Evolutionary conservation across 1,140 invertebrate species (phyloP), one percentile per base, ranked within the genome.

Genomic region (Telenomus remus): DNA sequence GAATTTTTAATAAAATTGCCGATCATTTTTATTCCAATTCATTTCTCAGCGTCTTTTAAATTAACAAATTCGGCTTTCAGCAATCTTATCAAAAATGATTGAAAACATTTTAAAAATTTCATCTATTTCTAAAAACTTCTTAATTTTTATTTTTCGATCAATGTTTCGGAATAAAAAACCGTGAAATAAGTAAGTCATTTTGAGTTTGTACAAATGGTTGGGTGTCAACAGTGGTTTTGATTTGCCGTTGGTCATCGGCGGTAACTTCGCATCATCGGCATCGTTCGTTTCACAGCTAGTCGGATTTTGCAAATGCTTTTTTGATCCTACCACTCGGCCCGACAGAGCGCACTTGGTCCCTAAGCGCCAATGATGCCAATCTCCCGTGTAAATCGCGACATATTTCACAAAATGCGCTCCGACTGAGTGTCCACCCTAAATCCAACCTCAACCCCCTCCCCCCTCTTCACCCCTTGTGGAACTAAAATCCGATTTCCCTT

Each of bases 321-420:
- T 87, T 87, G 84, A 86, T 87, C 85, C 84, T 70, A 72, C 76
- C 71, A 77, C 74, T 80, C 50, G 39, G 66, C 51, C 69, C 68
- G 48, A 53, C 56, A 43, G 57, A 49, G 65, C 54, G 44, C 61
- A 74, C 74, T 84, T 68, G 78, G 79, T 86, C 85, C 84, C 83
- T 66, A 82, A 83, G 73, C 85, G 81, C 82, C 86, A 85, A 87
- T 87, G 84, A 86, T 79, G 83, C 85, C 85, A 87, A 87, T 87
- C 84, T 86, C 81, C 83, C 82, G 84, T 87, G 81, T 87, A 87
- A 87, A 87, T 87, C 85, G 85, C 85, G 85, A 87, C 85, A 87
- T 87, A 87, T 87, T 87, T 87, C 85, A 86, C 80, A 80, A 82
- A 81, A 80, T 63, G 63, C n/a, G 4, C 0, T 57, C 19, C 68